Conservation (phyloP, 2,888 invertebrate genomes). For the Oscheius onirici region DNA sequence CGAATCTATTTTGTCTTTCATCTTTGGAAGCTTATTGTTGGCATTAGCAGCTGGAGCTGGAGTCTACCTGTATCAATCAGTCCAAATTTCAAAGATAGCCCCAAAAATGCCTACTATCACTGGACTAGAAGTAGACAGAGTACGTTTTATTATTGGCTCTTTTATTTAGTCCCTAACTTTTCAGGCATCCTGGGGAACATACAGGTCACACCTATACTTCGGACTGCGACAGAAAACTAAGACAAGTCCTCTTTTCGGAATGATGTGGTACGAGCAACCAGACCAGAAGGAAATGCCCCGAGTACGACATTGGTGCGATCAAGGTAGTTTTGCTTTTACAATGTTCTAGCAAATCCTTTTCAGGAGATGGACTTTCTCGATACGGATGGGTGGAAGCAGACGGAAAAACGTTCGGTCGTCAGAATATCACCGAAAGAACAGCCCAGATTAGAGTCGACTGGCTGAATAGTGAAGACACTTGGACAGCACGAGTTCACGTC, state of each 20-base stretch:
- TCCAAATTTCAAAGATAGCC: not conserved
- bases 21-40: not conserved
- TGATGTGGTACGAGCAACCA: constrained; percentile 80
- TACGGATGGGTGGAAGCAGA: constrained; percentile 94
- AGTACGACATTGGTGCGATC: constrained; percentile 87
- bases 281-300: constrained; percentile 33
- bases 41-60: not conserved
- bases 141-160: not conserved
- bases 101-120: constrained; percentile 4
- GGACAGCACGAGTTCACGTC: constrained; percentile 38
- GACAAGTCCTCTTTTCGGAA: constrained; percentile 86
- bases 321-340: constrained; percentile 72
- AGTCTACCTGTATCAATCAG: not conserved
- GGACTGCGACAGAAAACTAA: constrained; percentile 91
- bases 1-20: not conserved
- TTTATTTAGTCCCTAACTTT: not conserved
- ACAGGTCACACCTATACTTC: constrained; percentile 86
- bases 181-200: constrained; percentile 84
- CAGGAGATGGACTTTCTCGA: constrained; percentile 81
- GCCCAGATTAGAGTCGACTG: constrained; percentile 43
- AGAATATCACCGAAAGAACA: constrained; percentile 74
- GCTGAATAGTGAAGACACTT: constrained; percentile 42
- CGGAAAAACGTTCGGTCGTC: constrained; percentile 88
- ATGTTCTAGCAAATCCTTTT: not conserved
- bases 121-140: constrained; percentile 4